Base-by-base conservation (phyloP, 1,140 invertebrate species). In the Ptiloglossa arizonensis region DNA sequence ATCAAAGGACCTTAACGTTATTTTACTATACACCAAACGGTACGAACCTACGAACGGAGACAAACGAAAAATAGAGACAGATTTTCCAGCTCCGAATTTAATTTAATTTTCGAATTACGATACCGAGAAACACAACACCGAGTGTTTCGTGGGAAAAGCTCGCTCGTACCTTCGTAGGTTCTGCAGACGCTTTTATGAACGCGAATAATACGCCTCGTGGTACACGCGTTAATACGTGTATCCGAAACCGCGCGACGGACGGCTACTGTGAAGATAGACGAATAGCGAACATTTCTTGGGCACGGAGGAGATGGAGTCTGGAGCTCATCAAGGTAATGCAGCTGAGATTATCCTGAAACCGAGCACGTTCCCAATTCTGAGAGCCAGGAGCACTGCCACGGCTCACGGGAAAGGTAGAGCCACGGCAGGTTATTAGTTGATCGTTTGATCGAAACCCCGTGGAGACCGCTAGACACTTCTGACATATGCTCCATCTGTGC, bases 241-340 rank as follows among this genome's bases (percentile, higher is more conserved):
- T 46, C 70, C 59, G 44, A 68, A 80, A 44, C 72, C 29, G 19
- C 32, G 32, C 19, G 24, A 44, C 48, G 64, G 73, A 32, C 44
- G 46, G 54, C 54, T 59, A 57, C 57, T 24, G n/a, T 13, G 22
- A 75, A 35, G 62, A 46, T 68, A 76, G 52, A 32, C 64, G 73
- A 74, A 74, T 38, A 57, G 32, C 41, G 66, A 54, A 15, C 24
- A 72, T 75, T 54, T 79, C 72, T 69, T 67, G 62, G 79, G 86
- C 77, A 68, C 54, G 81, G 78, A 87, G 81, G 78, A 87, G 82
- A 82, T 87, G 84, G 86, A 85, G 82, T 85, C 87, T 85, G 83
- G 87, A 90, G 88, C 91, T 92, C 90, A 92, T 92, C 90, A 91
- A 91, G 88, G 87, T 92, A 92, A 92, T 92, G 91, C 90, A 91